Conservation (phyloP, 2,888 invertebrate species). For the Entomobrya multifasciata region DNA sequence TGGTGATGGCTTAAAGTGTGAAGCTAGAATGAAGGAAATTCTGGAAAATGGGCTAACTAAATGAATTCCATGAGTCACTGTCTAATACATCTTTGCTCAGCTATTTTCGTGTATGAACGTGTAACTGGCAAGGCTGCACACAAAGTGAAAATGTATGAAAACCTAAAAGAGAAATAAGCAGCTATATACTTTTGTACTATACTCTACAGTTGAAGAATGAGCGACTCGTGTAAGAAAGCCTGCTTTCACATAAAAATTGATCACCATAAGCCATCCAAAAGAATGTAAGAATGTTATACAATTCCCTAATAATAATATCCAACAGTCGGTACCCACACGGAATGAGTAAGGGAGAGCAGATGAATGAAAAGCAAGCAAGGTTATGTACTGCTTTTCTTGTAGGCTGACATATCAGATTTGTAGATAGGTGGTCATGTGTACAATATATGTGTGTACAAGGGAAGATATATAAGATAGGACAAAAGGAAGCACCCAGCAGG, state of each 20-base stretch:
- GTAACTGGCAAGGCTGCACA: not conserved
- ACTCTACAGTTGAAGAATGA: constrained; percentile 47
- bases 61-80: constrained; percentile 67
- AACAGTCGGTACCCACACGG: not conserved
- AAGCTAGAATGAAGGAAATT: constrained; percentile 34
- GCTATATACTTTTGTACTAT: not conserved
- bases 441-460: not conserved
- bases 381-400: not conserved
- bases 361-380: not conserved
- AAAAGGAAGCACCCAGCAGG: constrained; percentile 60
- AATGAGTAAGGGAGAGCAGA: constrained; percentile 5
- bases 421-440: constrained; percentile 1
- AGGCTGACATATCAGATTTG: constrained; percentile 13
- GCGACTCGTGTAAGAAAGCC: constrained; percentile 53
- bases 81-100: constrained; percentile 48
- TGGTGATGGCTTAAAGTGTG: constrained; percentile 36
- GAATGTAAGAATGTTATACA: constrained; percentile 48
- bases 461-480: constrained; percentile 55
- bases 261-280: constrained; percentile 54
- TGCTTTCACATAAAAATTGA: constrained; percentile 63
- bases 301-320: constrained; percentile 40
- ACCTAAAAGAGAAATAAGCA: not conserved
- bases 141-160: constrained; percentile 2
- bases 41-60: constrained; percentile 46
- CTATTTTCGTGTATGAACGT: constrained; percentile 52